Percentiles rank a stretch among this genome's conserved stretches.
Evolutionary conservation across 2,113 vertebrate species (phyloP).

Genomic region (Raja brachyura): DNA sequence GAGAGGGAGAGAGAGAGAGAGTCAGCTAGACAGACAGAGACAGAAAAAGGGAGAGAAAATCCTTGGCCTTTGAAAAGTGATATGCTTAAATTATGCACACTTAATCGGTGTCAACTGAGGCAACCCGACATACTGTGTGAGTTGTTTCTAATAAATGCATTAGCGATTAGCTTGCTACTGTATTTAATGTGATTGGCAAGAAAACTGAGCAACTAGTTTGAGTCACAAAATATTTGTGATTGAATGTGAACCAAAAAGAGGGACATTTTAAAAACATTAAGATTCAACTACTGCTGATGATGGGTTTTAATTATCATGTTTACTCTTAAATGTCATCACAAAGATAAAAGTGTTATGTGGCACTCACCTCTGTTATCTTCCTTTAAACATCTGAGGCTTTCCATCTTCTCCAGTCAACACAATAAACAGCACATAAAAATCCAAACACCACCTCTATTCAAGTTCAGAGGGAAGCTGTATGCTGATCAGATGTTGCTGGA

Average conservation of each 20-base stretch:
- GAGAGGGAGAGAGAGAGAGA: background rate
- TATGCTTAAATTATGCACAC: background rate
- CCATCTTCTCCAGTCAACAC: constrained; percentile 44
- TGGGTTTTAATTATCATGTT: constrained; percentile 5
- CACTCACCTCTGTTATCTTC: constrained; percentile 33
- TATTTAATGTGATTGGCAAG: background rate
- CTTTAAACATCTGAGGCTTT: constrained; percentile 36
- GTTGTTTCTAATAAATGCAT: background rate
- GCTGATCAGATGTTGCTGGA: constrained; percentile 41
- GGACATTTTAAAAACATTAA: background rate
- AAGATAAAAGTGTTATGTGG: constrained; percentile 32
- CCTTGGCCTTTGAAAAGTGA: constrained; percentile 5
- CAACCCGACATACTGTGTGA: background rate
- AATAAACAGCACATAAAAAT: constrained; percentile 38
- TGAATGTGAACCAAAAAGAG: background rate
- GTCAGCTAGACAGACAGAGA: background rate
- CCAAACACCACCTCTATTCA: constrained; percentile 42
- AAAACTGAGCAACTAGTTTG: background rate
- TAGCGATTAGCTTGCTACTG: constrained; percentile 14
- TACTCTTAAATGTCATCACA: constrained; percentile 31
- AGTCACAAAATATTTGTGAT: constrained; percentile 4
- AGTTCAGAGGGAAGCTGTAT: constrained; percentile 44
- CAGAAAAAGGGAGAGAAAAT: background rate
- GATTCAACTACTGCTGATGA: background rate
- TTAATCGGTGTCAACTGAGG: constrained; percentile 13